These are phyloP conservation scores for Catocala fraxini DNA, from an alignment of 2,888 invertebrate genomes.

Conservation along the genomic window DNA sequence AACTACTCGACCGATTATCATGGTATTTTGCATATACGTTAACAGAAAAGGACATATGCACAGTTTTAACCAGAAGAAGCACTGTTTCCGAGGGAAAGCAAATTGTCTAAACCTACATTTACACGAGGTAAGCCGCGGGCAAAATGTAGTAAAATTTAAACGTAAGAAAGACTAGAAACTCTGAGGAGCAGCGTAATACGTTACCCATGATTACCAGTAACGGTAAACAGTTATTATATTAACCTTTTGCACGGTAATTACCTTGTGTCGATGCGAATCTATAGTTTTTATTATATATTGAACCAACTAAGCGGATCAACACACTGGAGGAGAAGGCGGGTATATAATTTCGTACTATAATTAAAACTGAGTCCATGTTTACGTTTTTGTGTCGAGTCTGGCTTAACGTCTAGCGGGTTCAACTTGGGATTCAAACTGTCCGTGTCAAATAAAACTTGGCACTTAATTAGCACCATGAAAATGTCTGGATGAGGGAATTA, in stretches of 20 bases:
- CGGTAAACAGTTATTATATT: slow-evolving; percentile 48
- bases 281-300: slow-evolving; percentile 21
- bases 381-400: slow-evolving; percentile 17
- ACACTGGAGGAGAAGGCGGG: not conserved
- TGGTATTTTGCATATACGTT: too few relatives aligned
- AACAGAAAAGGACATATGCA: too few relatives aligned
- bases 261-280: slow-evolving; percentile 32
- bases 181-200: not conserved
- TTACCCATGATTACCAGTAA: slow-evolving; percentile 20
- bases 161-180: too few relatives aligned
- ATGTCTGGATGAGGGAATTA: too few relatives aligned
- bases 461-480: not conserved
- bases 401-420: slow-evolving; percentile 5
- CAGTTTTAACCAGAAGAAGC: too few relatives aligned
- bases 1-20: too few relatives aligned
- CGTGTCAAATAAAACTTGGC: not conserved
- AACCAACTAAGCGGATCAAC: slow-evolving; percentile 24
- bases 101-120: too few relatives aligned
- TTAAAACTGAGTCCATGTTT: slow-evolving; percentile 13
- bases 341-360: slow-evolving; percentile 23
- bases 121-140: too few relatives aligned
- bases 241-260: slow-evolving; percentile 44
- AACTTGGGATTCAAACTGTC: not conserved
- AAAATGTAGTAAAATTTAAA: too few relatives aligned
- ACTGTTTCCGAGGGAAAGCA: too few relatives aligned